Conservation (phyloP, 2,888 invertebrate genomes). For the Drosophila ezoana region DNA sequence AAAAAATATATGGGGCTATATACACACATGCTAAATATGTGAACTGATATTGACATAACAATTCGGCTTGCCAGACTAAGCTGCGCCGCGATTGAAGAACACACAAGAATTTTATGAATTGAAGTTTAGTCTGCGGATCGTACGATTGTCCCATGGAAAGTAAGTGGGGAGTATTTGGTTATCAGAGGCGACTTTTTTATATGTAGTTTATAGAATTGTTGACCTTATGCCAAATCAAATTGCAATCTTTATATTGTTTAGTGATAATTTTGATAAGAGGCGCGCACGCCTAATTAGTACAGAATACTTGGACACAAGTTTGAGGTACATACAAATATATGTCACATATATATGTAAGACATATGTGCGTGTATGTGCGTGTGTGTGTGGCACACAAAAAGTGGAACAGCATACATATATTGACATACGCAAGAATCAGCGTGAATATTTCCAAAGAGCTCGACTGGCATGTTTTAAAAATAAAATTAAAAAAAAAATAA, state of each 20-base stretch:
- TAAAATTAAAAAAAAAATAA: slow-evolving; percentile 7
- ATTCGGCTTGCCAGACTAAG: slow-evolving; percentile 10
- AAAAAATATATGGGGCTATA: slow-evolving; percentile 40
- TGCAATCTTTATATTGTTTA: slow-evolving; percentile 44
- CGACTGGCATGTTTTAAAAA: slow-evolving; percentile 50
- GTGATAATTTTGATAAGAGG: slow-evolving; percentile 65
- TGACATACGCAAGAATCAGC: slow-evolving; percentile 12
- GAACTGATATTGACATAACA: slow-evolving; percentile 17
- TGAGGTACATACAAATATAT: slow-evolving; percentile 5
- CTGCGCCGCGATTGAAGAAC: slow-evolving; percentile 16
- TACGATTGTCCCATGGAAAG: slow-evolving; percentile 23
- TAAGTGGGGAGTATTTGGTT: slow-evolving; percentile 16
- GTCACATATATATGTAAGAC: not conserved
- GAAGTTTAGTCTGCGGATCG: slow-evolving; percentile 26
- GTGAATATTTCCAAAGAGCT: slow-evolving; percentile 45
- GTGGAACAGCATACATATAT: slow-evolving; percentile 27
- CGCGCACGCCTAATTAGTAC: slow-evolving; percentile 48
- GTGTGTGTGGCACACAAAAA: slow-evolving; percentile 10
- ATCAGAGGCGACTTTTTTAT: slow-evolving; percentile 25
- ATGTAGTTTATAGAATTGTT: slow-evolving; percentile 13
- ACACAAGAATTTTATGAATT: slow-evolving; percentile 23
- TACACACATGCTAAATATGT: slow-evolving; percentile 23
- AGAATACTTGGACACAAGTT: slow-evolving; percentile 14
- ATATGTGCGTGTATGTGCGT: not conserved
- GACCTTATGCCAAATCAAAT: slow-evolving; percentile 35